These are phyloP conservation scores for Drosophila mayaguana DNA, from an alignment of 2,888 invertebrate species.

Conservation along the genomic window DNA sequence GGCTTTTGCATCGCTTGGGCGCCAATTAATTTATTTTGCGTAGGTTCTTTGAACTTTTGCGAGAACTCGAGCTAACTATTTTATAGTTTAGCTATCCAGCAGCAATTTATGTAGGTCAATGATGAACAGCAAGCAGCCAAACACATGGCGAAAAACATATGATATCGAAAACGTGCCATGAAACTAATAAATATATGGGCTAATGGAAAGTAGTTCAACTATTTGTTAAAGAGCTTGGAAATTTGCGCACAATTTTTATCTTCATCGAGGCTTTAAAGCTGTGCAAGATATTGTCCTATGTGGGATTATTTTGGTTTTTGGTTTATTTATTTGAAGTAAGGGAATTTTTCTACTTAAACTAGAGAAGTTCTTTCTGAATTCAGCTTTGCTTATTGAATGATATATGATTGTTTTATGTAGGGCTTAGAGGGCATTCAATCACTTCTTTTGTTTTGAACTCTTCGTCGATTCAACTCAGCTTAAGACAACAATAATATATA, in stretches of 20 bases:
- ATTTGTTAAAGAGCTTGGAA: background rate
- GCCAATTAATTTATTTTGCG: conserved; percentile 50
- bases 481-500: background rate
- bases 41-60: conserved; percentile 67
- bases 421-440: too few species aligned
- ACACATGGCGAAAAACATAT: conserved; percentile 6
- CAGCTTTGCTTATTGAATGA: too few species aligned
- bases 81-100: conserved; percentile 1
- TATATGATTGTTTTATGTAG: background rate
- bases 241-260: background rate
- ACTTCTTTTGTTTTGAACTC: background rate
- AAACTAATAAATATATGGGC: background rate
- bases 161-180: background rate
- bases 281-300: background rate
- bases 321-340: too few species aligned
- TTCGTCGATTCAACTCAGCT: background rate
- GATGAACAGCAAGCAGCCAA: conserved; percentile 23
- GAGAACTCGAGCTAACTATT: conserved; percentile 10
- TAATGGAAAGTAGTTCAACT: background rate
- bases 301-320: background rate
- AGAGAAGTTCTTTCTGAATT: too few species aligned
- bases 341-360: too few species aligned
- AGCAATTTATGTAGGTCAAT: conserved; percentile 58
- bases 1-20: conserved; percentile 12
- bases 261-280: background rate